Evolutionary conservation across 2,888 invertebrate genomes (phyloP).

Genomic region (Hirtodrosophila alboralis): DNA sequence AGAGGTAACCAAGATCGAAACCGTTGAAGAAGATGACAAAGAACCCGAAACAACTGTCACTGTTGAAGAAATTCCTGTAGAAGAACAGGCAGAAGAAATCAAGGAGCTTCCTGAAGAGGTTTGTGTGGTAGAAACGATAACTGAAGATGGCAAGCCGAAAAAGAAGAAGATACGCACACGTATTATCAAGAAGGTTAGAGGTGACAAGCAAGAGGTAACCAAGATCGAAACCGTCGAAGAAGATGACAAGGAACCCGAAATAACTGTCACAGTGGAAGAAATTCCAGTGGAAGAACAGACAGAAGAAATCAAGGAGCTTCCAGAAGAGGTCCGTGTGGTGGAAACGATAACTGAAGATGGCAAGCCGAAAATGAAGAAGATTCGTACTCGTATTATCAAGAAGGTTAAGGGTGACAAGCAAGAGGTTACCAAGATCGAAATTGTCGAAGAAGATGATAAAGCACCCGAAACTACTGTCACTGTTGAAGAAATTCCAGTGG

Average conservation of each 20-base stretch:
- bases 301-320: conserved; percentile 16
- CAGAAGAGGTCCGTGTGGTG: conserved; percentile 14
- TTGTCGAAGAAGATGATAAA: conserved; percentile 20
- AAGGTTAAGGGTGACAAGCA: conserved; percentile 21
- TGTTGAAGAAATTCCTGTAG: conserved; percentile 3
- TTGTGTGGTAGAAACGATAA: conserved; percentile 11
- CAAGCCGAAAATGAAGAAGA: conserved; percentile 17
- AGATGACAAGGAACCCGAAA: conserved; percentile 15
- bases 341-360: conserved; percentile 11
- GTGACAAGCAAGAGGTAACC: conserved; percentile 23
- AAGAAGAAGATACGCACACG: conserved; percentile 24
- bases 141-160: conserved; percentile 18
- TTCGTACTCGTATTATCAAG: conserved; percentile 20
- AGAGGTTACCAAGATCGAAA: conserved; percentile 23
- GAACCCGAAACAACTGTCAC: no score
- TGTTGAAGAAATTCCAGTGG: conserved; percentile 14
- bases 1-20: no score
- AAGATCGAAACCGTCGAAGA: conserved; percentile 23
- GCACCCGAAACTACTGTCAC: conserved; percentile 15
- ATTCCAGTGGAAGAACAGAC: conserved; percentile 5
- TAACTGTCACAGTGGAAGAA: conserved; percentile 17
- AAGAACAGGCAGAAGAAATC: conserved; percentile 11
- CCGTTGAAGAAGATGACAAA: no score
- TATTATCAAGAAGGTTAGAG: conserved; percentile 18
- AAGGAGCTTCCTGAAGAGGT: conserved; percentile 17